Base-by-base conservation (phyloP, 2,888 invertebrate species). In the Crocallis elinguaria region DNA sequence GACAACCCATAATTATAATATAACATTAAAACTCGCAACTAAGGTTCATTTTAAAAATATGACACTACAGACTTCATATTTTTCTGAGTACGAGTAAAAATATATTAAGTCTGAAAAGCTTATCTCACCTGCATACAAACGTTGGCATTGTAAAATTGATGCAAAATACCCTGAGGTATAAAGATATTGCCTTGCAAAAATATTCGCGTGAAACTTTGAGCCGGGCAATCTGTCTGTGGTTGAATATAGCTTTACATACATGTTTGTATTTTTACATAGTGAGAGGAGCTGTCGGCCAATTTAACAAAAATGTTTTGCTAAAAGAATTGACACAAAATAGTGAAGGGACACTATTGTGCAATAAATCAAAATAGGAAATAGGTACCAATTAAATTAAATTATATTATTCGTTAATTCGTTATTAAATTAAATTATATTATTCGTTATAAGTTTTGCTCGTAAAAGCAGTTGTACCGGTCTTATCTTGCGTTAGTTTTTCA, bases 91-190 rank as follows among this genome's bases (percentile, higher is more conserved):
- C 7, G 14, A 11, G 23, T 11, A 21, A 43, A 49, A 42, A 49
- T 43, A 23, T 36, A 1, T 19, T 41, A 21, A 17, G 33, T 41
- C n/a, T 8, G 27, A 12, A 25, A n/a, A 42, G 29, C 16, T 38
- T 44, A 50, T 44, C 49, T 33, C 17, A 13, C 51, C 27, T 29
- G 27, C 51, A 35, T 45, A 42, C 35, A 9, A 45, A 36, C 27
- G 46, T 29, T 38, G 45, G 21, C 35, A 46, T 46, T 52, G 35
- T 52, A 36, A 52, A 54, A 49, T 37, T 55, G 49, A 49, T 45
- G 54, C 49, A 49, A 55, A 55, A 49, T 42, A 49, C 49, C 54
- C 49, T n/a, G 41, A 37, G 52, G 46, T 46, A 42, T 39, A 43
- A 43, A 50, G 36, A 36, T 49, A 43, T 36, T 37, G 42, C 17